phyloP scores from a whole-genome alignment of 2,113 vertebrate genomes.

The Rousettus leschenaultii region DNA sequence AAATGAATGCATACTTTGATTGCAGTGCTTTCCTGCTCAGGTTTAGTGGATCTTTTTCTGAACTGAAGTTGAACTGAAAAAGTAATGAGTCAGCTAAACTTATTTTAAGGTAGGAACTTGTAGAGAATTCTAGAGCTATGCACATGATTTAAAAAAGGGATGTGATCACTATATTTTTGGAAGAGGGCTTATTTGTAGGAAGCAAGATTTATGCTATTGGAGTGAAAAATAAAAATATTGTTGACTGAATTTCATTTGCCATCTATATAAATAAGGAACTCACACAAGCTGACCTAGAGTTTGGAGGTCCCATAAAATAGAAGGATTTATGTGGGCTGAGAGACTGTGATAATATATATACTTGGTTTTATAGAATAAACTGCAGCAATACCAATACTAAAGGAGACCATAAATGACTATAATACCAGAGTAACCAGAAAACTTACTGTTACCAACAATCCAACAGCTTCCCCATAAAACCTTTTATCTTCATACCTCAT shows the following conservation, averaged over 20 bases:
- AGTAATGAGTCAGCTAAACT: background rate
- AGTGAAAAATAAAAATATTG: slow-evolving; percentile 38
- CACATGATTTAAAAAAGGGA: background rate
- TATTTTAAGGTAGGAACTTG: background rate
- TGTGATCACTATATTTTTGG: background rate
- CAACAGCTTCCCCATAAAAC: background rate
- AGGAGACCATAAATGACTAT: background rate
- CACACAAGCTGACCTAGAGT: background rate
- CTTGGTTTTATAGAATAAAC: slow-evolving; percentile 7
- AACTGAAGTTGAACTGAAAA: background rate
- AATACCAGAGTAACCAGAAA: background rate
- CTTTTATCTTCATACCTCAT: background rate
- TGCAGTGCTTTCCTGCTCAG: background rate
- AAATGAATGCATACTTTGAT: slow-evolving; percentile 40
- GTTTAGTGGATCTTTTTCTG: background rate
- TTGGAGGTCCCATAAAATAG: background rate
- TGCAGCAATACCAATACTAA: background rate
- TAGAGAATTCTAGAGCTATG: background rate
- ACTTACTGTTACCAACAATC: background rate
- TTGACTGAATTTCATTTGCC: slow-evolving; percentile 12
- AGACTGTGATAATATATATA: background rate
- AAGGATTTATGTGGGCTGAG: background rate
- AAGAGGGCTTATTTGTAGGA: background rate
- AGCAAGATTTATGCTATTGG: background rate
- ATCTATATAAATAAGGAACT: background rate